Evolutionary conservation across 2,113 vertebrate species (phyloP), one percentile per base, ranked within the genome.

Genomic region (Scortum barcoo): DNA sequence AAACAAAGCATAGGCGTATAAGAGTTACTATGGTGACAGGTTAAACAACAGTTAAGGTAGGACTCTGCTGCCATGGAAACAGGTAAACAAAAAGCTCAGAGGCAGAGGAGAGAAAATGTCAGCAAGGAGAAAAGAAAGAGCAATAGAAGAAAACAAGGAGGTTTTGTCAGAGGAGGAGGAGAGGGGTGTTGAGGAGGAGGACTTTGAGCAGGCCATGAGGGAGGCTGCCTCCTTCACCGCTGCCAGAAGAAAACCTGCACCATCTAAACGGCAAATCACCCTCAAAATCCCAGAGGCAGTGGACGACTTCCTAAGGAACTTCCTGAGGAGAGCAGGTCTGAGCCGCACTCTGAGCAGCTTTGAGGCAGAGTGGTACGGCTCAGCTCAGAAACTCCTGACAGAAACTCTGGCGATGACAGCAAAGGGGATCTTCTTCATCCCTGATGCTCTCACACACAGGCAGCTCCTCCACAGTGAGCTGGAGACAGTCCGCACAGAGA

Each of bases 231-330:
- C 46, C 40, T 57, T 46, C 88, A 65, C 91, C 86, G 17, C 46
- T 2, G 9, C 16, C 42, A 67, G 79, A 0, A 54, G 73, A 51
- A 78, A 93, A 57, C 8, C 86, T 82, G 24, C 84, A 88, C 50
- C 88, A 71, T 36, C 44, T 4, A 33, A 33, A 46, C 78, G 19
- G 3, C 54, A 54, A 48, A 16, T 70, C 0, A 3, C 93, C 12
- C 58, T 60, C 17, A 83, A 87, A 69, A 65, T 86, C 67, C 95
- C 94, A 20, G 97, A 97, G 93, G 73, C 92, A 0, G 94, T 97
- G 81, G 96, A 99, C 66, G 97, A 98, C 90, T 98, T 96, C 87
- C 85, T 99, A 42, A 96, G 97, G 86, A 99, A 98, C 92, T 97
- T 97, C 84, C 94, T 99, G 1, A 94, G 94, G 58, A 95, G 93